Conservation (phyloP, 2,113 vertebrate species). For the Rana temporaria region DNA sequence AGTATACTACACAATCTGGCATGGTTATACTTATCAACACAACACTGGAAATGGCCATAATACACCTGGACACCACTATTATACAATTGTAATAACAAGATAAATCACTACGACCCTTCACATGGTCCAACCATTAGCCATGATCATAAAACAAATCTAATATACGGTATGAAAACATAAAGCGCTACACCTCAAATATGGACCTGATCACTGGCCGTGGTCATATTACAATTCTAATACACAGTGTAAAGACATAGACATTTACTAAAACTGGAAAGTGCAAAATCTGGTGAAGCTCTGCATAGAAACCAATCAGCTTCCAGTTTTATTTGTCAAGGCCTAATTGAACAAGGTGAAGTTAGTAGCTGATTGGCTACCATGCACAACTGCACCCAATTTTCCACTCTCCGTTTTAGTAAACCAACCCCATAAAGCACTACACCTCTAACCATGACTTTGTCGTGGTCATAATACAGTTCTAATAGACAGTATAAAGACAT, state of each 20-base stretch:
- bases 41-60: neutral
- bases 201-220: neutral
- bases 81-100: neutral
- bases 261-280: too few relatives aligned
- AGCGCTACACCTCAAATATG: neutral
- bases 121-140: neutral
- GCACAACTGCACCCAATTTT: too few relatives aligned
- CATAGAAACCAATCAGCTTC: too few relatives aligned
- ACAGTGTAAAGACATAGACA: neutral
- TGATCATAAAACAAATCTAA: neutral
- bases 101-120: neutral
- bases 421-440: neutral
- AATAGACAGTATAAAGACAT: neutral
- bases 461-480: neutral
- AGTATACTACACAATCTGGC: too few relatives aligned
- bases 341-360: too few relatives aligned
- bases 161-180: neutral
- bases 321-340: too few relatives aligned
- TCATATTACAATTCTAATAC: neutral
- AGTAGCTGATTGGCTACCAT: too few relatives aligned
- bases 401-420: too few relatives aligned
- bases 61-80: neutral
- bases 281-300: too few relatives aligned
- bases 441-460: neutral
- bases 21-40: too few relatives aligned